A percentile compares a stretch with the other conserved stretches of the same genome.
Evolutionary conservation across 2,113 vertebrate species (phyloP).

Genomic region (Nycticebus coucang): DNA sequence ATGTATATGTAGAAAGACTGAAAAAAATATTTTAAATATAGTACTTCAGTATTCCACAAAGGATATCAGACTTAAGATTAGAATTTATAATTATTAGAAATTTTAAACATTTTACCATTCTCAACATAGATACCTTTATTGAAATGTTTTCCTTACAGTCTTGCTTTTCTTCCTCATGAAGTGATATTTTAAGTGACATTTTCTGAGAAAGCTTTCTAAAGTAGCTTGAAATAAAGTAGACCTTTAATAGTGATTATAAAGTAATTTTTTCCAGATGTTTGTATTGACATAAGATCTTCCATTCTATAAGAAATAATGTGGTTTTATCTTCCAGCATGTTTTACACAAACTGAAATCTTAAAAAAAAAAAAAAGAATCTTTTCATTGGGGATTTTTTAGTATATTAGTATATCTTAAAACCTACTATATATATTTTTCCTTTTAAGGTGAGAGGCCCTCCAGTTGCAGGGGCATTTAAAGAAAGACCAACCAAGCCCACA

Average conservation of each 20-base stretch:
- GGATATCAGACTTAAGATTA: background rate
- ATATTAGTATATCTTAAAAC: background rate
- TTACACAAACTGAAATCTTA: background rate
- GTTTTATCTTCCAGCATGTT: background rate
- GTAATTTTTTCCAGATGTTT: background rate
- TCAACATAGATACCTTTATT: background rate
- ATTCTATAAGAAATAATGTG: background rate
- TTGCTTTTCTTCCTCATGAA: background rate
- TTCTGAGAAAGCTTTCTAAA: conserved; percentile 6
- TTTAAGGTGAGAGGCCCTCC: conserved; percentile 93
- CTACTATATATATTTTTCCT: background rate
- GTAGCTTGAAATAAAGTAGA: background rate
- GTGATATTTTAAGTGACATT: background rate
- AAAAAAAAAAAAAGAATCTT: background rate
- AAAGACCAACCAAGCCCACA: conserved; percentile 91
- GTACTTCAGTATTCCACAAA: background rate
- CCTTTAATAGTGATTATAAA: conserved; percentile 2
- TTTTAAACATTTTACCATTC: background rate
- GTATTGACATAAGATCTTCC: background rate
- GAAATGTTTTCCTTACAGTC: background rate
- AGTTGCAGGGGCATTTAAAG: conserved; percentile 90
- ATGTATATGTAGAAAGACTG: background rate
- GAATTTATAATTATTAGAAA: conserved; percentile 22
- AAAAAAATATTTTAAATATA: conserved; percentile 12
- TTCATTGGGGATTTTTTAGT: background rate